Base-by-base conservation (phyloP, 2,888 invertebrate species). In the Agonopterix alstromeriana region DNA sequence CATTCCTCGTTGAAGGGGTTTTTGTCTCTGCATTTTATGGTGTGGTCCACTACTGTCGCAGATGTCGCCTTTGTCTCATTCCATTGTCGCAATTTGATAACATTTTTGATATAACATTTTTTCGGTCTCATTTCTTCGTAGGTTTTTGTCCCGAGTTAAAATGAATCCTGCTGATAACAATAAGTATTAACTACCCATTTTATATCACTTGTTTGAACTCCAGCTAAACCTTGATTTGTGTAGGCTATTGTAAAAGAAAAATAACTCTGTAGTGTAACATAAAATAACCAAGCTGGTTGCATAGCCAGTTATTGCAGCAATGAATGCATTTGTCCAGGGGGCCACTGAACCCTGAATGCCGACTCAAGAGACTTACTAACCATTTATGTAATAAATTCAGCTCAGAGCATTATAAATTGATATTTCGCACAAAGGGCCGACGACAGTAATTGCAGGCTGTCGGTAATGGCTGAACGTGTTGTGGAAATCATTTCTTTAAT, bases 361-460 rank as follows among this genome's bases (percentile, higher is more conserved):
- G 45, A 45, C 42, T 42, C 51, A 36, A 27, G 48, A 44, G 48
- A 46, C 41, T 51, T 47, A 48, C 44, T 47, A 47, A 36, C 50
- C 49, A 56, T 54, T 56, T 56, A 52, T 51, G 51, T 49, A 51
- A 56, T 54, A 56, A 52, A 54, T 56, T 47, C 53, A 54, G 49
- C 46, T 54, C 47, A 42, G 45, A 17, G 45, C 42, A 54, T 60
- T 60, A 69, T 72, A 73, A 77, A 75, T 73, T 77, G 64, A 68
- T 73, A 70, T 70, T 67, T 73, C 56, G 59, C 65, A 73, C 71
- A 79, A 78, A 81, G 75, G 67, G 58, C 61, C 67, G 63, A 60
- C 63, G 70, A 70, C 68, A 68, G 70, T 79, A 76, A 83, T 82
- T 79, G 70, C 60, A 61, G 57, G 64, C 68, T 68, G 64, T 60